Evolutionary conservation across 2,113 vertebrate species (phyloP), one percentile per base, ranked within the genome.

Genomic region (Echinops telfairi): DNA sequence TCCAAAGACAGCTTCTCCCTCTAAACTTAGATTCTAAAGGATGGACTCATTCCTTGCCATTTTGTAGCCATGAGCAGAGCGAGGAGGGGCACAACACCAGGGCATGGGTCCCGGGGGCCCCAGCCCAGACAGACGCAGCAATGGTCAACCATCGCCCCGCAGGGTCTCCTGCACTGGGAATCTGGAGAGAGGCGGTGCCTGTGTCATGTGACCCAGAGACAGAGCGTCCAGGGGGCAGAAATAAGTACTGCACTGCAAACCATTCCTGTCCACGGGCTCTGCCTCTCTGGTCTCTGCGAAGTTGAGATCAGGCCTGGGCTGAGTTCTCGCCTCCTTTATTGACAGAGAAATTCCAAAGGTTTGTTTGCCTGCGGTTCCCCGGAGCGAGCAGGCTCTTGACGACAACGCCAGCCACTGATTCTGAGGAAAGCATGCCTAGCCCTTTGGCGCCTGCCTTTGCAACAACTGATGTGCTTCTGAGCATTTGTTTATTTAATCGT

Each of bases 401-500:
- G 43, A 91, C 2, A 23, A 83, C 29, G 43, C 75, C n/a, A 36
- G 84, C 78, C 62, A 9, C 47, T 10, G 47, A 77, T 77, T 77
- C 40, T 77, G 27, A 77, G 40, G 76, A 86, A 94, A 89, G 89
- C 87, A 80, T 3, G n/a, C 66, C 40, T 73, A 27, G 73, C 89
- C 53, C 22, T 40, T 90, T 31, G 31, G 66, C 91, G 40, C 70
- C 78, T 60, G 84, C 83, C 85, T 83, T 77, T 58, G 79, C 53
- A 29, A 92, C 75, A 73, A 83, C 0, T 70, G 68, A 87, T 84
- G 78, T 53, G 73, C 85, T 94, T 88, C 73, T 36, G 25, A 31
- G n/a, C 62, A 70, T 81, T 83, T 82, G 85, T 93, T 88, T 95
- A 86, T 71, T 86, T 92, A 73, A 78, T 90, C 47, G 85, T 53